These are phyloP conservation scores for Nasonovia ribisnigri DNA, from an alignment of 2,888 invertebrate species.

Conservation along the genomic window DNA sequence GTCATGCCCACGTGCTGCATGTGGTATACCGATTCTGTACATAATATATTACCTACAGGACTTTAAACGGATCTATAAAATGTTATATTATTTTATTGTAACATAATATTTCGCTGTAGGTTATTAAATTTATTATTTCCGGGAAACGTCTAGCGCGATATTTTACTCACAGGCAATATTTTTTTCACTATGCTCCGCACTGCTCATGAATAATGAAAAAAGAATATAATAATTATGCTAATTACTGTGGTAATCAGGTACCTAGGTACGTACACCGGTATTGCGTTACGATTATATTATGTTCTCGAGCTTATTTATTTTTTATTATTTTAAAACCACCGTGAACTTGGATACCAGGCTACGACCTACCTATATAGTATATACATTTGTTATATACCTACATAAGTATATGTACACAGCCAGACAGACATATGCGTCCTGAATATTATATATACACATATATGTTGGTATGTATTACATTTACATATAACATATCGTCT, in stretches of 20 bases:
- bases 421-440: neutral
- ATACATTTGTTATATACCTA: neutral
- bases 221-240: constrained; percentile 9
- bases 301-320: constrained; percentile 16
- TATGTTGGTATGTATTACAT: neutral
- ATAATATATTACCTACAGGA: neutral
- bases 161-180: neutral
- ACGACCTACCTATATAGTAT: neutral
- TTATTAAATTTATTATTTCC: constrained; percentile 43
- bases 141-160: neutral
- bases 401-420: neutral
- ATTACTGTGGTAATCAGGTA: neutral
- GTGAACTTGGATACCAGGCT: neutral
- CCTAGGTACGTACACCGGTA: neutral
- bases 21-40: neutral
- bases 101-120: neutral
- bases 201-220: neutral
- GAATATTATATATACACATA: neutral
- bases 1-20: neutral
- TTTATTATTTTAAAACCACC: neutral
- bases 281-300: neutral
- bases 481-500: neutral
- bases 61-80: neutral
- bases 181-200: neutral
- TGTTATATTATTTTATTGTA: neutral